Percentiles rank a stretch among this genome's conserved stretches.
These are phyloP conservation scores for Neoitamus cyanurus DNA, from an alignment of 2,888 invertebrate genomes.

Conservation along the genomic window DNA sequence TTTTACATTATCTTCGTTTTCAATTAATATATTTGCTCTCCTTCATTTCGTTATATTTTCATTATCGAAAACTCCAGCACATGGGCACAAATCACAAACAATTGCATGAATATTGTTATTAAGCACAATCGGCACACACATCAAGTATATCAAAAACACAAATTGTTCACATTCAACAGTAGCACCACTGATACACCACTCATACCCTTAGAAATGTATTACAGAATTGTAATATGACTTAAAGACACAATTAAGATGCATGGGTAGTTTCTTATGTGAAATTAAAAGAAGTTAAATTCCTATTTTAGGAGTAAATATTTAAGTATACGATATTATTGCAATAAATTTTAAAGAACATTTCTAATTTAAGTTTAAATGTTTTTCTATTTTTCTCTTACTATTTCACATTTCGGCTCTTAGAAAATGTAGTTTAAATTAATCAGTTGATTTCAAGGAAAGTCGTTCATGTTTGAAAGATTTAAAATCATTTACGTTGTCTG, in stretches of 20 bases:
- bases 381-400: not conserved
- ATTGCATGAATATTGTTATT: slow-evolving; percentile 8
- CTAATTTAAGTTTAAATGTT: not conserved
- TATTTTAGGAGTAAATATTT: not conserved
- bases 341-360: not conserved
- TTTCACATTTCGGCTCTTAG: not conserved
- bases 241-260: not conserved
- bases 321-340: not conserved
- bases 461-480: not conserved
- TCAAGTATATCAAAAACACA: not conserved
- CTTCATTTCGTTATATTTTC: not conserved
- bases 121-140: not conserved
- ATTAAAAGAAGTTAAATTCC: not conserved
- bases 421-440: not conserved
- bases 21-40: not conserved
- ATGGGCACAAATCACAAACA: slow-evolving; percentile 30
- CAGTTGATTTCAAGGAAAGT: not conserved
- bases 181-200: not conserved
- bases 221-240: not conserved
- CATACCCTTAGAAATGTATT: not conserved
- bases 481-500: not conserved
- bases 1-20: not conserved
- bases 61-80: slow-evolving; percentile 28
- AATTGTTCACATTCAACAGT: not conserved
- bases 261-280: slow-evolving; percentile 5